Conservation (phyloP, 2,113 vertebrate genomes). For the Pelodiscus sinensis region DNA sequence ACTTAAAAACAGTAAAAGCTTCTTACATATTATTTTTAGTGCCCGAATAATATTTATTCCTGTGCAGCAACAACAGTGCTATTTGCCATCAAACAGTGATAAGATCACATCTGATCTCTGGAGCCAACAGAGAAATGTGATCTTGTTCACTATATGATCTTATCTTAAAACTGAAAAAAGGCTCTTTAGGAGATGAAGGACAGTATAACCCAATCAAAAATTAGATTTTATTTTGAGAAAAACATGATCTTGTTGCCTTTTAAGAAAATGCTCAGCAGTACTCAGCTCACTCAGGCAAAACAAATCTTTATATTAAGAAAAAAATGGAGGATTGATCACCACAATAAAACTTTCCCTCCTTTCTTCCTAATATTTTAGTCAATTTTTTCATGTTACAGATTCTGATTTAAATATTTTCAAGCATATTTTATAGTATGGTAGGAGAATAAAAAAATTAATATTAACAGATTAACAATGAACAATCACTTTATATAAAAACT, state of each 20-base stretch:
- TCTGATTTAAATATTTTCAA: not conserved
- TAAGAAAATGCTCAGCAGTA: not conserved
- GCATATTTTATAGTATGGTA: not conserved
- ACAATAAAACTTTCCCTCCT: not conserved
- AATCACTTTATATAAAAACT: not conserved
- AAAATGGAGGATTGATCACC: not conserved
- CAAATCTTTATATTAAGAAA: not conserved
- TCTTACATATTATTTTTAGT: not conserved
- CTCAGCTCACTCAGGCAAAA: not conserved
- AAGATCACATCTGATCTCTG: not conserved
- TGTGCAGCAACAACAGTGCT: not conserved
- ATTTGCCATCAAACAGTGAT: not conserved
- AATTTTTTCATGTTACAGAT: not conserved
- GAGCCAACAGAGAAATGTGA: not conserved
- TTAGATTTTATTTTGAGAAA: not conserved
- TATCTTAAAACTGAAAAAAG: not conserved
- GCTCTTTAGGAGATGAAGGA: not conserved
- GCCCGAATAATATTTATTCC: not conserved
- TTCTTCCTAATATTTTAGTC: not conserved
- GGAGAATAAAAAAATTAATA: not conserved
- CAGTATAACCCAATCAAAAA: not conserved
- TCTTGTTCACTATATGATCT: not conserved
- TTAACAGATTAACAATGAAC: not conserved
- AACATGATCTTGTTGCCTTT: not conserved
- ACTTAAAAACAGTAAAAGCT: not conserved